These are phyloP conservation scores for Triops cancriformis DNA, from an alignment of 1,140 invertebrate genomes.

Conservation along the genomic window DNA sequence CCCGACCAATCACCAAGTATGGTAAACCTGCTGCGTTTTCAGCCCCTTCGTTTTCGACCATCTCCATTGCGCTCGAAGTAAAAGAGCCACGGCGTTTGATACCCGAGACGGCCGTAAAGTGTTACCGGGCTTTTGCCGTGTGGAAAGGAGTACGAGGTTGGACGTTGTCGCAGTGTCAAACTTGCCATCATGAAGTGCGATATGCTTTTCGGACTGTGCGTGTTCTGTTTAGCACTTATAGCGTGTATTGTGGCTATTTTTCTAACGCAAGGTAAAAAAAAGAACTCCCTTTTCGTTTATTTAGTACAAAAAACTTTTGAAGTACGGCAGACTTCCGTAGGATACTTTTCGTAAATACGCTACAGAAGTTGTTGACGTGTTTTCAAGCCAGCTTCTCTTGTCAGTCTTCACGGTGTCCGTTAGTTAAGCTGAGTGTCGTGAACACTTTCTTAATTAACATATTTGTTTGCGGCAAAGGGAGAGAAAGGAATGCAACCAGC, in stretches of 20 bases:
- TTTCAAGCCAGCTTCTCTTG: not conserved
- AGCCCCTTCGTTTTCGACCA: not conserved
- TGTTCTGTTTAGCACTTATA: not conserved
- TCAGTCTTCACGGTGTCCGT: not conserved
- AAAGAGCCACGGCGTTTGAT: not conserved
- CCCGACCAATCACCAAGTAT: not conserved
- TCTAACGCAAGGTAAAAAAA: not conserved
- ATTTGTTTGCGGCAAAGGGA: not conserved
- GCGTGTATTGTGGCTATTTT: not conserved
- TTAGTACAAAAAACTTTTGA: too few relatives aligned
- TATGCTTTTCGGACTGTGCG: not conserved
- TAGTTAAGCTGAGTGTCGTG: not conserved
- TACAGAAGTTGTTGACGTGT: not conserved
- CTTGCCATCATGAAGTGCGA: not conserved
- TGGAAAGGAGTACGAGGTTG: not conserved
- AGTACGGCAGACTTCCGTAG: not conserved
- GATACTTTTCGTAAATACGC: not conserved
- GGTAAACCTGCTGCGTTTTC: not conserved
- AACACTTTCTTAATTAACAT: conserved; percentile 10
- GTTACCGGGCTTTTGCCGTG: not conserved
- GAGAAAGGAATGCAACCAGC: not conserved
- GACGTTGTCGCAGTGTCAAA: not conserved
- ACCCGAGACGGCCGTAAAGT: not conserved
- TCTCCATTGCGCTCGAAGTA: not conserved
- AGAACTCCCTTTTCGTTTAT: too few relatives aligned